Percentiles rank a stretch among this genome's conserved stretches.
These are phyloP conservation scores for Melanerpes formicivorus DNA, from an alignment of 2,113 vertebrate species.

Conservation along the genomic window DNA sequence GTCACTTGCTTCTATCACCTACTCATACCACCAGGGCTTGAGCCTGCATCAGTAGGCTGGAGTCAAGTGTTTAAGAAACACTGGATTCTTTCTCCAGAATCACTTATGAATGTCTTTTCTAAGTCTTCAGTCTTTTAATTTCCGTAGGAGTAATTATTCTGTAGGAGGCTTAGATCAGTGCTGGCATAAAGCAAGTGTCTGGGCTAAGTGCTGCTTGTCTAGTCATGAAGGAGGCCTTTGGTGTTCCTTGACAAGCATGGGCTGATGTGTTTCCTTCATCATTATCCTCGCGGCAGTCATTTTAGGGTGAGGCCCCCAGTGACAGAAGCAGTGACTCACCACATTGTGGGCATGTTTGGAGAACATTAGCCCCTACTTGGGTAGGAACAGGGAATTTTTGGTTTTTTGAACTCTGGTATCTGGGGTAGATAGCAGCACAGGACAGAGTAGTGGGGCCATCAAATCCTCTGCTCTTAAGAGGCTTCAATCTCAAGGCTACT, in stretches of 20 bases:
- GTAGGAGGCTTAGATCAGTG: not conserved
- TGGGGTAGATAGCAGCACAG: not conserved
- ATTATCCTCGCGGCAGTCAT: not conserved
- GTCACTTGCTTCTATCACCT: not conserved
- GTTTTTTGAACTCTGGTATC: not conserved
- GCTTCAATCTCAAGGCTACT: not conserved
- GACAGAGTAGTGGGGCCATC: not conserved
- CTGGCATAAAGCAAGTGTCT: not conserved
- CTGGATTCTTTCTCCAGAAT: not conserved
- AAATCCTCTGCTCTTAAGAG: not conserved
- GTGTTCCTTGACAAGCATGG: not conserved
- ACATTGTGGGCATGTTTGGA: fast-evolving
- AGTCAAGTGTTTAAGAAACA: not conserved
- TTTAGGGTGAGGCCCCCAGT: not conserved
- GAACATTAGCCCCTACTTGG: not conserved
- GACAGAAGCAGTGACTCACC: not conserved
- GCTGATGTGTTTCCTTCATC: not conserved
- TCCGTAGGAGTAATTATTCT: not conserved
- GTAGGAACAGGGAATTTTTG: not conserved
- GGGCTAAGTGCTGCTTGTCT: not conserved
- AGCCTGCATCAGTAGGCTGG: not conserved
- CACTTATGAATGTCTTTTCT: not conserved
- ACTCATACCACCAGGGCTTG: not conserved
- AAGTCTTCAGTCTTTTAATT: not conserved
- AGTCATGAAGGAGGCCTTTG: not conserved